These are phyloP conservation scores for Arnoldichthys spilopterus DNA, from an alignment of 2,797 vertebrate species.

Conservation along the genomic window DNA sequence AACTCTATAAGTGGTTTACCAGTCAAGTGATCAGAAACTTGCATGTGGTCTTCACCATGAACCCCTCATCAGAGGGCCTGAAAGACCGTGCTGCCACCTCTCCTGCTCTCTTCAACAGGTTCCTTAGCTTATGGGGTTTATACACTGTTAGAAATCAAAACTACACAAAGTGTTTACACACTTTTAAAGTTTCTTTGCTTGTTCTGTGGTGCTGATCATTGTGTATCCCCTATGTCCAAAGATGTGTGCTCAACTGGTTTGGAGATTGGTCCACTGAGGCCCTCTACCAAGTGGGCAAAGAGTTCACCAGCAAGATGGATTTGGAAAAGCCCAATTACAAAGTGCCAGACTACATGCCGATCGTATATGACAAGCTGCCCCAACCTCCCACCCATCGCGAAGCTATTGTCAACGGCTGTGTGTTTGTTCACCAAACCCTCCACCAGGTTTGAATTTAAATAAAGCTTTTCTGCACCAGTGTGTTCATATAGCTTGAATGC, in stretches of 20 bases:
- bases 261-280: conserved; percentile 99
- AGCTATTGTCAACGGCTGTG: conserved; percentile 97
- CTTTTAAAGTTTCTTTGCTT: too few relatives aligned
- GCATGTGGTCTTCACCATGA: conserved; percentile 99
- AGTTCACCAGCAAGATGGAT: conserved; percentile 99
- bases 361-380: conserved; percentile 93
- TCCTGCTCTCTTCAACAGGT: conserved; percentile 98
- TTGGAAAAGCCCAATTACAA: conserved; percentile 97
- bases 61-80: conserved; percentile 96
- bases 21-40: conserved; percentile 99
- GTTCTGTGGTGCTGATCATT: background rate
- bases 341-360: conserved; percentile 97
- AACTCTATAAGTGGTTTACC: conserved; percentile 99
- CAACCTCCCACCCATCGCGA: conserved; percentile 93
- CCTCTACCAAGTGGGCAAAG: conserved; percentile 97
- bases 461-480: background rate
- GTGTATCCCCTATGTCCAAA: conserved; percentile 55
- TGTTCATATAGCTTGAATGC: background rate
- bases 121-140: background rate
- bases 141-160: background rate
- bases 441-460: conserved; percentile 82
- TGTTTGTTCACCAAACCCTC: conserved; percentile 97
- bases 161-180: too few relatives aligned
- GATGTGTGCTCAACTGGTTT: conserved; percentile 99
- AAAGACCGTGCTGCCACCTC: conserved; percentile 98